Conservation (phyloP, 2,797 vertebrate species). For the Sardinella longiceps region DNA sequence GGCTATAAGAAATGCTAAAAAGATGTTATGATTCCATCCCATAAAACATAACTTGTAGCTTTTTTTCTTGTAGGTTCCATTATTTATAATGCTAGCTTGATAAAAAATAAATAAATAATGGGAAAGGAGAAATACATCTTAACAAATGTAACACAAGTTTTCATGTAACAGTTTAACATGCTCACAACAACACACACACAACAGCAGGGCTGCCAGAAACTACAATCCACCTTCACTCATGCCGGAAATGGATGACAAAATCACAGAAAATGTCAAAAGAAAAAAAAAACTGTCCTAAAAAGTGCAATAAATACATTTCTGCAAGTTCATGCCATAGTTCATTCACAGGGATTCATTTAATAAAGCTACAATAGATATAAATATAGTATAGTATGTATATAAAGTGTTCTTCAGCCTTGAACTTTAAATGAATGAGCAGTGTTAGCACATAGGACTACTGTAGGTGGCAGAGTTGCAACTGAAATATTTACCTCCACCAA, state of each 20-base stretch:
- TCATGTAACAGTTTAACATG: background rate
- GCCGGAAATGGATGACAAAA: background rate
- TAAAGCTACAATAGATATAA: background rate
- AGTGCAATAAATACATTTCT: background rate
- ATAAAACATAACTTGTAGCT: background rate
- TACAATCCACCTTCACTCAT: background rate
- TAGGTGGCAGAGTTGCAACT: background rate
- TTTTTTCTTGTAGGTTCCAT: background rate
- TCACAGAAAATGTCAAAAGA: background rate
- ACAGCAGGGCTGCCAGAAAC: background rate
- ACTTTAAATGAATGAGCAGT: background rate
- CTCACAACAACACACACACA: background rate
- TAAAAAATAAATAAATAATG: background rate
- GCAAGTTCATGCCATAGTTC: background rate
- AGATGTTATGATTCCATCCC: background rate
- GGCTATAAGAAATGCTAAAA: background rate
- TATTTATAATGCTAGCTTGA: background rate
- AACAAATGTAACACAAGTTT: background rate
- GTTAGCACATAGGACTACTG: background rate
- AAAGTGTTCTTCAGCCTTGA: background rate
- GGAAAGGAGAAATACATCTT: background rate
- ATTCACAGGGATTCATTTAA: background rate
- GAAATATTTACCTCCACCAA: no score
- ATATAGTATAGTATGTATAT: background rate
- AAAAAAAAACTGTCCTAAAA: no score